phyloP scores from a whole-genome alignment of 2,113 vertebrate genomes.

The Channa maculata region DNA sequence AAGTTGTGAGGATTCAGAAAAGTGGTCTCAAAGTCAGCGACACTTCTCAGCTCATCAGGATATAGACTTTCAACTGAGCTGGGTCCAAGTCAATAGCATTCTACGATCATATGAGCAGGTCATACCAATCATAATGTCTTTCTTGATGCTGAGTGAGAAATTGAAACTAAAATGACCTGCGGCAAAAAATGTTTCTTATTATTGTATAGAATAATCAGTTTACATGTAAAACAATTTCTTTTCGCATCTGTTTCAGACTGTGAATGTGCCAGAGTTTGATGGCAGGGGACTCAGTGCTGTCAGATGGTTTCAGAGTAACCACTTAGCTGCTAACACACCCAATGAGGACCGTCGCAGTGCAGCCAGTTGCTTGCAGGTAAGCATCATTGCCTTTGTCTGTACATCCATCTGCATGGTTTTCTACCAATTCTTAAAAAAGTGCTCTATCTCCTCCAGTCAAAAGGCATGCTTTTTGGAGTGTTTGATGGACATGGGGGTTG shows the following conservation, averaged over 20 bases:
- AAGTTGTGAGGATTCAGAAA: constrained; percentile 1
- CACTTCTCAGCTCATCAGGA: constrained; percentile 79
- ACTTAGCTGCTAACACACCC: constrained; percentile 91
- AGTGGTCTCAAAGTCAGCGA: constrained; percentile 17
- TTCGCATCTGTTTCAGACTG: constrained; percentile 60
- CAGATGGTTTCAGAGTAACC: constrained; percentile 92
- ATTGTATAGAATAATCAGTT: too few relatives aligned
- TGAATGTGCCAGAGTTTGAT: constrained; percentile 82
- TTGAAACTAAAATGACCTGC: not conserved
- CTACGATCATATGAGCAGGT: constrained; percentile 88
- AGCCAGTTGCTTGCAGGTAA: constrained; percentile 87
- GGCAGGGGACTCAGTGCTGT: constrained; percentile 83
- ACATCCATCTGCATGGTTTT: not conserved
- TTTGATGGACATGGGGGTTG: constrained; percentile 95
- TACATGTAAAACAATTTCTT: too few relatives aligned
- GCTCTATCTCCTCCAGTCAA: constrained; percentile 72
- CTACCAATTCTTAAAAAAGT: fast-evolving
- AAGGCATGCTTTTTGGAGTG: constrained; percentile 93
- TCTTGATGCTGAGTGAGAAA: not conserved
- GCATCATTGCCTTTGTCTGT: not conserved
- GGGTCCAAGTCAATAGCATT: constrained; percentile 86
- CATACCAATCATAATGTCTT: not conserved
- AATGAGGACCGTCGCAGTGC: constrained; percentile 91
- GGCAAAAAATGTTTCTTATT: too few relatives aligned
- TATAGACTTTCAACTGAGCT: constrained; percentile 86